A percentile compares a stretch with the other conserved stretches of the same genome.
Evolutionary conservation across 2,113 vertebrate genomes (phyloP).

Genomic region (Paedocypris sp.): DNA sequence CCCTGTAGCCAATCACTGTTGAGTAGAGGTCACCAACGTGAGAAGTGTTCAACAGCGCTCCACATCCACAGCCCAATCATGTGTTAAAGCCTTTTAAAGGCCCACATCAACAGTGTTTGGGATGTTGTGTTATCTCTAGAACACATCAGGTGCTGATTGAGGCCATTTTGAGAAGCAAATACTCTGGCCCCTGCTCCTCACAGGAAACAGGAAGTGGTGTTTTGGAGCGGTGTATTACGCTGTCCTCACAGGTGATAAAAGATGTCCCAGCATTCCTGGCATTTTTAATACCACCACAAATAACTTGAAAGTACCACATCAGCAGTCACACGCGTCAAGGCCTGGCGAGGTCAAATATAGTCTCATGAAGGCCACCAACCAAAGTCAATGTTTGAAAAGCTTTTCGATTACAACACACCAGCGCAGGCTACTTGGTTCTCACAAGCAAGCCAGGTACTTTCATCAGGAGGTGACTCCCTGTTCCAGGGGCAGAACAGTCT

Average conservation of each 20-base stretch:
- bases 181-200: conserved; percentile 53
- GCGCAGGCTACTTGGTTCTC: neutral
- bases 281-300: conserved; percentile 25
- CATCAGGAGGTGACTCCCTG: neutral
- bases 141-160: conserved; percentile 50
- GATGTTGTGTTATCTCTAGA: conserved; percentile 36
- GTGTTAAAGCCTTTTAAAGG: conserved; percentile 15
- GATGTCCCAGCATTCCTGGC: conserved; percentile 40
- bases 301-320: neutral
- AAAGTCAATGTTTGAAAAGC: neutral
- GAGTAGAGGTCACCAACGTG: neutral
- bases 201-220: conserved; percentile 63
- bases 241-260: conserved; percentile 54
- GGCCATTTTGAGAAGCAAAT: conserved; percentile 50
- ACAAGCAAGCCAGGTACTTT: neutral
- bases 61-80: too few relatives aligned
- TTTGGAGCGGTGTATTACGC: conserved; percentile 48
- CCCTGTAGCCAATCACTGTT: neutral
- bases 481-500: neutral
- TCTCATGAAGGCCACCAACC: conserved; percentile 4
- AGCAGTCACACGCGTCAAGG: neutral
- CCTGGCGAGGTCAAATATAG: neutral
- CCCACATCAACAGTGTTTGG: neutral
- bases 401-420: too few relatives aligned
- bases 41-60: too few relatives aligned